These are phyloP conservation scores for Alces alces DNA, from an alignment of 2,113 vertebrate genomes.

Conservation along the genomic window DNA sequence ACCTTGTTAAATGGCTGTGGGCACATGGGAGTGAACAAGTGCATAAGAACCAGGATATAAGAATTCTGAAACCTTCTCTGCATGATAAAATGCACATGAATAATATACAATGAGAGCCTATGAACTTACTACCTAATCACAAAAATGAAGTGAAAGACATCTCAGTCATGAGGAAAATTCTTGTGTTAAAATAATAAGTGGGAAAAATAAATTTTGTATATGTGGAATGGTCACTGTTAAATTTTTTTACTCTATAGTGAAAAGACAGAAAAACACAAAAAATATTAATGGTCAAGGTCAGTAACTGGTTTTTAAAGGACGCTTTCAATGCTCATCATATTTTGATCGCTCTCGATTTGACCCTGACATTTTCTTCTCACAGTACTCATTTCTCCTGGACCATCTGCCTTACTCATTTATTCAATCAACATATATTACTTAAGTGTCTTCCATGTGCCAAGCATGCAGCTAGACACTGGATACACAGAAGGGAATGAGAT, in stretches of 20 bases:
- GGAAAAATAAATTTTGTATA: not conserved
- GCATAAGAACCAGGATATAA: not conserved
- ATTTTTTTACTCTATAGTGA: not conserved
- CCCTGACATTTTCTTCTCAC: not conserved
- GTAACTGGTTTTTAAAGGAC: not conserved
- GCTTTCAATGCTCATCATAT: not conserved
- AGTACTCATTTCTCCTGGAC: not conserved
- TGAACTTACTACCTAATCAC: not conserved
- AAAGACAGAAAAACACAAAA: not conserved
- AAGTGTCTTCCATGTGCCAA: not conserved
- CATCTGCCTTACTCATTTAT: not conserved
- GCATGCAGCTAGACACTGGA: not conserved
- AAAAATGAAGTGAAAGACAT: not conserved
- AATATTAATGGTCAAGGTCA: not conserved
- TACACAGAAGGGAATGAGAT: not conserved
- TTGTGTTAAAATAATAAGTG: slow-evolving; percentile 1
- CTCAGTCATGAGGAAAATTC: not conserved
- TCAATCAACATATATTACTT: not conserved
- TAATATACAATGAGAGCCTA: not conserved
- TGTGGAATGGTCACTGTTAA: not conserved
- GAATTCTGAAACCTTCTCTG: not conserved
- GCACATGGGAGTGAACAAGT: not conserved
- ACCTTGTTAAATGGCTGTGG: not conserved
- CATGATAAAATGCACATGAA: not conserved
- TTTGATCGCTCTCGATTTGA: not conserved